Percentiles rank a stretch among this genome's conserved stretches.
Evolutionary conservation across 2,113 vertebrate species (phyloP).

Genomic region (Ovis canadensis): DNA sequence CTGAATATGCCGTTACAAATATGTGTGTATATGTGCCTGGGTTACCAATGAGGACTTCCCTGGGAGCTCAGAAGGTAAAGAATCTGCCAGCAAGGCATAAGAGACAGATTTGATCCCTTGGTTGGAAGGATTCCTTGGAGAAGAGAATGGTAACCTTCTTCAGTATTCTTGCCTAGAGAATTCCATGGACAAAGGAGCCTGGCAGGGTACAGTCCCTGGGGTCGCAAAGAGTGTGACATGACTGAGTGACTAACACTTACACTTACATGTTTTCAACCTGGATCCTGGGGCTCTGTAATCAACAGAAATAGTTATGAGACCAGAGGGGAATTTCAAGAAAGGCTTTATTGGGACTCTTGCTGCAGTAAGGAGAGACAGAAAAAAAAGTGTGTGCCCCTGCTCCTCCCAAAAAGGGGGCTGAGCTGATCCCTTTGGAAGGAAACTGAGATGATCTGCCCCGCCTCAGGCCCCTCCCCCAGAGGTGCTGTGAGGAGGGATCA

Average conservation of each 20-base stretch:
- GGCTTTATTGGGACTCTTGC: neutral
- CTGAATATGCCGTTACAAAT: neutral
- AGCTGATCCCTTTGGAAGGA: neutral
- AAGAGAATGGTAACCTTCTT: neutral
- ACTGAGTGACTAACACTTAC: neutral
- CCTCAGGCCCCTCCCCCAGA: accelerated
- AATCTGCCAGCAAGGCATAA: too few relatives aligned
- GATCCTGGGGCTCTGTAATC: too few relatives aligned
- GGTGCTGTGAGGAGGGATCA: neutral
- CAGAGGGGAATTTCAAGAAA: too few relatives aligned
- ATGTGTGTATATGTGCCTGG: neutral
- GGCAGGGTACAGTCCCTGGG: too few relatives aligned
- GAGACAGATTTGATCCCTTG: too few relatives aligned
- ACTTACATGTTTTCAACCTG: too few relatives aligned
- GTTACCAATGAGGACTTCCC: too few relatives aligned
- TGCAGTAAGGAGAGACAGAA: neutral
- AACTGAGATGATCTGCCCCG: neutral
- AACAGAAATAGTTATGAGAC: too few relatives aligned
- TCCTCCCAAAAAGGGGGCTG: neutral
- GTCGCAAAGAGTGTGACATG: too few relatives aligned
- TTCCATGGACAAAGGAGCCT: neutral
- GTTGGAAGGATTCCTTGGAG: neutral
- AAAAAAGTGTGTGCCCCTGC: neutral
- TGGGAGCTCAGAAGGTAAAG: too few relatives aligned
- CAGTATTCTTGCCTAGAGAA: neutral